phyloP scores from a whole-genome alignment of 2,797 vertebrate genomes.

The Catostomus latipinnis region DNA sequence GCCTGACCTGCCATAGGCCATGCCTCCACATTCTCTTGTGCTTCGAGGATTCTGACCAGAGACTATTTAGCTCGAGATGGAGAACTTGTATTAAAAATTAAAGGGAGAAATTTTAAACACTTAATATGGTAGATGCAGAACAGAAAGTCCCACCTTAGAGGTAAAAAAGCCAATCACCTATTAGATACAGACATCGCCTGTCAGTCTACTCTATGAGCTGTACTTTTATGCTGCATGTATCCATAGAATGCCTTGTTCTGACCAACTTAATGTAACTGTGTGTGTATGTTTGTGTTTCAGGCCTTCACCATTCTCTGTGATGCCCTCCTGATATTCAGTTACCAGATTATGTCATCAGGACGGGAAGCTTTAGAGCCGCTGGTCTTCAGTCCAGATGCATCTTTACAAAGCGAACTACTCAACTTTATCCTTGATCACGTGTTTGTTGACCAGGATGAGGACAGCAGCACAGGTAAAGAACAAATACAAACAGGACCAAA shows the following conservation, averaged over 20 bases:
- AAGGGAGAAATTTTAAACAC: no score
- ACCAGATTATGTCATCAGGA: slow-evolving; percentile 93
- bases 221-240: no score
- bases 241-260: no score
- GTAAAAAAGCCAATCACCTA: no score
- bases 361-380: slow-evolving; percentile 91
- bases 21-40: neutral
- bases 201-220: no score
- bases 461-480: slow-evolving; percentile 84
- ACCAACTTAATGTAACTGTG: neutral
- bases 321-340: slow-evolving; percentile 95
- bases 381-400: slow-evolving; percentile 89
- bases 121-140: no score
- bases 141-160: no score
- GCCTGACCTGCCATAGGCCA: slow-evolving; percentile 13
- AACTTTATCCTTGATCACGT: slow-evolving; percentile 95
- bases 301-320: slow-evolving; percentile 95
- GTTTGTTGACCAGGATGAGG: slow-evolving; percentile 96
- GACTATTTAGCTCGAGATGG: no score
- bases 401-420: slow-evolving; percentile 91
- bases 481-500: neutral
- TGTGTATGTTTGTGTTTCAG: slow-evolving; percentile 66
- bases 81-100: no score
- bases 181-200: no score
- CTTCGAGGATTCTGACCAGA: neutral